phyloP scores from a whole-genome alignment of 2,797 vertebrate genomes.

The Thripadectes ignobilis region DNA sequence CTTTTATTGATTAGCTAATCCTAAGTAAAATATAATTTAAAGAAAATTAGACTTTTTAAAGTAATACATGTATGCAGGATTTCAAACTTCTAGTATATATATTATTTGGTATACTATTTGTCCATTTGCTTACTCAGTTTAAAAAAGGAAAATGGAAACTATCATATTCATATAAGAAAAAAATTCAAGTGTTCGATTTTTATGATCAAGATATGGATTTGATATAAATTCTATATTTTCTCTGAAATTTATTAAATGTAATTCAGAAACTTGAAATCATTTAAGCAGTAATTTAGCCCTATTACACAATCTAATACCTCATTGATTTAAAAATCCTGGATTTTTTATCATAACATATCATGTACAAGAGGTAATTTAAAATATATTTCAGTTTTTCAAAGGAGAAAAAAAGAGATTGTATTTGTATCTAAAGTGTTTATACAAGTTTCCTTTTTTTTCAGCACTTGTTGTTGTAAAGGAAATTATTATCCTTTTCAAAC shows the following conservation, averaged over 20 bases:
- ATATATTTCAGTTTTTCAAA: background rate
- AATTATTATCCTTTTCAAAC: slow-evolving; percentile 2
- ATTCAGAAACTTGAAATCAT: background rate
- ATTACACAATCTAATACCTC: background rate
- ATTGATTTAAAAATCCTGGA: background rate
- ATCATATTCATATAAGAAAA: background rate
- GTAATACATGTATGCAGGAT: background rate
- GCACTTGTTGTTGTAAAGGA: background rate
- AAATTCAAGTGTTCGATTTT: background rate
- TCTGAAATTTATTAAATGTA: background rate
- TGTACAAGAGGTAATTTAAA: slow-evolving; percentile 1
- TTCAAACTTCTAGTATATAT: background rate
- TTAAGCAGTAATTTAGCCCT: slow-evolving; percentile 23
- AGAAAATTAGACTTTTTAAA: background rate
- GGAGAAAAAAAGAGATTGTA: background rate
- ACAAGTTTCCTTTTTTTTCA: slow-evolving; percentile 6
- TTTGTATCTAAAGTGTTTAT: background rate
- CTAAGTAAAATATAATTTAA: background rate
- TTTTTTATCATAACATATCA: background rate
- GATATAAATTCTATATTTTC: background rate
- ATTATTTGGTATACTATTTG: background rate
- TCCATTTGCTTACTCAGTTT: background rate
- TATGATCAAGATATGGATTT: background rate
- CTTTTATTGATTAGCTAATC: background rate
- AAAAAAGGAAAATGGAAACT: background rate